Evolutionary conservation across 2,113 vertebrate species (phyloP).

Genomic region (Malurus alboscapulatus): DNA sequence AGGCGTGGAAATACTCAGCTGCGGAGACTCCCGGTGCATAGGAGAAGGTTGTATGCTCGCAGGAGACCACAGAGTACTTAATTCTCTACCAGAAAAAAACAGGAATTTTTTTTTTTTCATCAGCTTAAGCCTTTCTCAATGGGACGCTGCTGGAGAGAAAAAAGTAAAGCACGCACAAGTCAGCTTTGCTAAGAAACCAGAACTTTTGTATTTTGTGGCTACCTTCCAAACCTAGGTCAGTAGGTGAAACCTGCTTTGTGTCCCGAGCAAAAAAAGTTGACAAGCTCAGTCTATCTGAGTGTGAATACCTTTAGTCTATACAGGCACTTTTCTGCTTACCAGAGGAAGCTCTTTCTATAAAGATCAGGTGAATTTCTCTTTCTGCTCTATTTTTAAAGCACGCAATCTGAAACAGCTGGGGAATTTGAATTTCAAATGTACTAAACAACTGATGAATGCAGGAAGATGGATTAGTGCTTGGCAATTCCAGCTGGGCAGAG

Average conservation of each 20-base stretch:
- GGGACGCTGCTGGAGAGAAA: background rate
- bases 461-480: conserved; percentile 12
- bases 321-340: background rate
- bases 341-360: background rate
- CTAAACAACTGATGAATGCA: background rate
- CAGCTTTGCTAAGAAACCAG: background rate
- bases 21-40: conserved; percentile 18
- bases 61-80: conserved; percentile 46
- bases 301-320: background rate
- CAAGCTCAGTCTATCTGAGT: background rate
- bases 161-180: background rate
- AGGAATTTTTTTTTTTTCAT: background rate
- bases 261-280: background rate
- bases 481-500: background rate
- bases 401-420: background rate
- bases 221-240: background rate
- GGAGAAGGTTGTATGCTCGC: conserved; percentile 37
- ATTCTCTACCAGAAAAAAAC: background rate
- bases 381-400: conserved; percentile 9
- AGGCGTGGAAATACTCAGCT: conserved; percentile 41
- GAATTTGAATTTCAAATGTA: background rate
- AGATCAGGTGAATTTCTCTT: conserved; percentile 15
- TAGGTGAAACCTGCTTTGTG: background rate
- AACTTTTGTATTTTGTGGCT: background rate
- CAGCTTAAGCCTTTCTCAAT: background rate